These are phyloP conservation scores for Copidosoma aretas DNA, from an alignment of 2,888 invertebrate genomes.

Conservation along the genomic window DNA sequence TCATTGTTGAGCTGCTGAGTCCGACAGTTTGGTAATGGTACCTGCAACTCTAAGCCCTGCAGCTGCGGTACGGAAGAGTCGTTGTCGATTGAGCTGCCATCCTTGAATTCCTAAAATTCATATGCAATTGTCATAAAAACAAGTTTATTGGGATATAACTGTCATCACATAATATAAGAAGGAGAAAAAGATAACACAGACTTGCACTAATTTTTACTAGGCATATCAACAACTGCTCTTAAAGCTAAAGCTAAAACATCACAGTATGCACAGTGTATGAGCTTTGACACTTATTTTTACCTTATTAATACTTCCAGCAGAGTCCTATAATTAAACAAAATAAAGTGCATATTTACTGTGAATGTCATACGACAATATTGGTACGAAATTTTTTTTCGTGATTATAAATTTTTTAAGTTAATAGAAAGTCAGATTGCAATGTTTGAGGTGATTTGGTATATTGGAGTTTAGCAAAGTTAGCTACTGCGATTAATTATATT, in stretches of 20 bases:
- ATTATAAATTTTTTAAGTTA: too few relatives aligned
- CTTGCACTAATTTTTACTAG: constrained; percentile 34
- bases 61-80: constrained; percentile 51
- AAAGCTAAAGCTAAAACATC: constrained; percentile 34
- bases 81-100: constrained; percentile 52
- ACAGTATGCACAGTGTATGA: constrained; percentile 35
- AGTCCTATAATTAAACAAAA: constrained; percentile 41
- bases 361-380: constrained; percentile 5
- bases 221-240: constrained; percentile 22
- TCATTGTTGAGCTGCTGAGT: constrained; percentile 40
- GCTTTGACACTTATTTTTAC: constrained; percentile 34
- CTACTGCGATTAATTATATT: too few relatives aligned
- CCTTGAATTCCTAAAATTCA: constrained; percentile 57
- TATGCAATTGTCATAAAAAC: not conserved
- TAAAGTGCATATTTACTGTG: constrained; percentile 35
- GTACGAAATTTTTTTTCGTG: not conserved
- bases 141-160: not conserved
- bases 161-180: too few relatives aligned
- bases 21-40: constrained; percentile 47
- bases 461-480: too few relatives aligned
- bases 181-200: constrained; percentile 9
- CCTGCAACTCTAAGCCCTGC: constrained; percentile 56
- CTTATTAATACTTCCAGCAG: constrained; percentile 39
- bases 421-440: too few relatives aligned
- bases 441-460: too few relatives aligned